Evolutionary conservation across 2,797 vertebrate species (phyloP), one percentile per base, ranked within the genome.

Genomic region (Gobionotothen gibberifrons): DNA sequence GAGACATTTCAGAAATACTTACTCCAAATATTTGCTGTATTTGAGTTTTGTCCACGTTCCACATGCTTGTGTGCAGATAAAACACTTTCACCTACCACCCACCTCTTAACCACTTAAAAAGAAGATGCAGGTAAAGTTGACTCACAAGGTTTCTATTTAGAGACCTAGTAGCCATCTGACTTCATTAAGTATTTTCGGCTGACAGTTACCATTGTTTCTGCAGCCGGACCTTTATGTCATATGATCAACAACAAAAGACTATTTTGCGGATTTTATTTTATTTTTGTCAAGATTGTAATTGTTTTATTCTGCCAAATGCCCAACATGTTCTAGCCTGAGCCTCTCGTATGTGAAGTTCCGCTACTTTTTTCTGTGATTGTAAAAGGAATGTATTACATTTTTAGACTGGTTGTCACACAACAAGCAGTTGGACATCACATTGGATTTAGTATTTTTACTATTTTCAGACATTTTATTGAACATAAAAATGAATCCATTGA

Each of bases 1-100:
- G 58, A 65, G 57, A 68, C 58, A 21, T 65, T 71, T 80, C 55
- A 59, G 47, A 85, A 87, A 80, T 68, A 67, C 43, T 42, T 14
- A n/a, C 47, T 69, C 5, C 72, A 82, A 76, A 70, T 73, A 57
- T 51, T 62, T 19, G 12, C 48, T 15, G 12, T 65, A 19, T 87
- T 66, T 67, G 48, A 53, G n/a, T 53, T 43, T 49, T 63, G 36
- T 64, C 52, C 55, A 57, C 19, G 36, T 76, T 69, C 62, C 67
- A 49, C 16, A 36, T 49, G 3, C 61, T 74, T 61, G 51, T 36
- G 40, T 73, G 43, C 32, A 42, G 13, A 76, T 58, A 10, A 63
- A 78, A 70, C 17, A 19, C 0, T 36, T 78, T 76, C 51, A 61
- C 64, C 21, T 21, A 9, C 51, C 55, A 32, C 32, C 53, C 22